phyloP scores from a whole-genome alignment of 1,140 invertebrate genomes.

The Ceratina calcarata region DNA sequence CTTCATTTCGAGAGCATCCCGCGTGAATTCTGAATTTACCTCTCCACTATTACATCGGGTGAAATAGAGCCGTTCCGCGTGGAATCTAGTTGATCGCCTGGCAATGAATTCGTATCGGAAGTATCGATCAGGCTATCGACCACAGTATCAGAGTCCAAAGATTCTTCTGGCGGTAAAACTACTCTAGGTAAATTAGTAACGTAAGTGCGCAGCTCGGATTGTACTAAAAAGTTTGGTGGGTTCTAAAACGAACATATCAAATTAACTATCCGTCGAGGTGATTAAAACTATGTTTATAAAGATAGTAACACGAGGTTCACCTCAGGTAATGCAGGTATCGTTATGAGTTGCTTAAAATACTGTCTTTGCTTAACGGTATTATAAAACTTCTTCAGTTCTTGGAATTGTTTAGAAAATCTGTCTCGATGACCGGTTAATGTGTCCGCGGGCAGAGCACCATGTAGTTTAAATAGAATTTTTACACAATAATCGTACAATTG shows the following conservation, averaged over 20 bases:
- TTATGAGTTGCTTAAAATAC: constrained; percentile 98
- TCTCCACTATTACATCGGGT: constrained; percentile 81
- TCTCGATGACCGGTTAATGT: constrained; percentile 94
- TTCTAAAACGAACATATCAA: constrained; percentile 81
- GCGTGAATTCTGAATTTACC: constrained; percentile 68
- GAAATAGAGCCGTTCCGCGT: constrained; percentile 82
- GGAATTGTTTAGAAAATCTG: constrained; percentile 94
- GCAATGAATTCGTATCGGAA: constrained; percentile 83
- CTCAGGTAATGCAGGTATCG: constrained; percentile 95
- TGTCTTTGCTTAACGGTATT: constrained; percentile 95
- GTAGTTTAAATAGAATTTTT: constrained; percentile 97
- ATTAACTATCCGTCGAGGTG: background rate
- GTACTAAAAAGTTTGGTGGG: constrained; percentile 97
- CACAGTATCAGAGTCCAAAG: constrained; percentile 82
- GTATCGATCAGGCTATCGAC: constrained; percentile 88
- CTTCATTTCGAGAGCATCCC: background rate
- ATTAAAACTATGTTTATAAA: background rate
- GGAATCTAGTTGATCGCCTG: constrained; percentile 80
- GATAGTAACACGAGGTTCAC: constrained; percentile 77
- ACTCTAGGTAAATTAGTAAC: constrained; percentile 92
- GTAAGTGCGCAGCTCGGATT: constrained; percentile 95
- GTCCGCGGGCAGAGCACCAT: constrained; percentile 94
- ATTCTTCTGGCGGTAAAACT: constrained; percentile 88
- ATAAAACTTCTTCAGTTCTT: constrained; percentile 95
- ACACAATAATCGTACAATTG: constrained; percentile 98